Percentiles rank a stretch among this genome's conserved stretches.
Evolutionary conservation across 1,140 invertebrate genomes (phyloP).

Genomic region (Drosophila watanabei): DNA sequence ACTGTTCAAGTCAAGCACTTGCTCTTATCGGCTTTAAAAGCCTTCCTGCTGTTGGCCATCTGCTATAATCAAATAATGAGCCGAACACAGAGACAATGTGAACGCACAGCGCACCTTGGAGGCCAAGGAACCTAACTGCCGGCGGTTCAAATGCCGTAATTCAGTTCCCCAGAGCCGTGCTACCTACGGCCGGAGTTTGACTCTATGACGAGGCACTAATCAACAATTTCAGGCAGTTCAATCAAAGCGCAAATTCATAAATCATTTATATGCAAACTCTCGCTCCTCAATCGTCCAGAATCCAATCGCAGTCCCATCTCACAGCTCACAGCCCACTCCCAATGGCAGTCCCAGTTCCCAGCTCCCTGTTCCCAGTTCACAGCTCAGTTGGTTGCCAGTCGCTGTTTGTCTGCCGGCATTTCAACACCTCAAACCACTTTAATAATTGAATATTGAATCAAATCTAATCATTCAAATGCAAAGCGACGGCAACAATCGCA

Average conservation of each 20-base stretch:
- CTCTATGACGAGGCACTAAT: conserved; percentile 76
- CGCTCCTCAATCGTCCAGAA: conserved; percentile 19
- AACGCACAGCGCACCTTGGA: conserved; percentile 17
- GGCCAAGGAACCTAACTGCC: conserved; percentile 22
- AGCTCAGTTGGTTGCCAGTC: conserved; percentile 19
- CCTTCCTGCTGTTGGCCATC: conserved; percentile 10
- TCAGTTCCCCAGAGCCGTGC: conserved; percentile 68
- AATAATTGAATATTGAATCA: conserved; percentile 84
- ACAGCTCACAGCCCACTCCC: conserved; percentile 3
- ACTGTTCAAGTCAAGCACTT: not conserved
- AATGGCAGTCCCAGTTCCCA: conserved; percentile 5
- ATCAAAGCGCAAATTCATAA: conserved; percentile 81
- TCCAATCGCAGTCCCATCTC: conserved; percentile 14
- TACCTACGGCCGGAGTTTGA: conserved; percentile 32
- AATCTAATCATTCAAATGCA: conserved; percentile 84
- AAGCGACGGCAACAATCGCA: conserved; percentile 58
- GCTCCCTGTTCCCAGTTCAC: conserved; percentile 15
- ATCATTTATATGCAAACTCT: conserved; percentile 79
- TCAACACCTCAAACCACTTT: conserved; percentile 82
- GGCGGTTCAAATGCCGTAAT: conserved; percentile 53
- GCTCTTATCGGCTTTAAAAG: conserved; percentile 6
- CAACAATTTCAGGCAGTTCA: conserved; percentile 79
- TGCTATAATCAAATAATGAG: conserved; percentile 64
- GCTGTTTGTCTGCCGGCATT: conserved; percentile 66
- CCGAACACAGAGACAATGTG: conserved; percentile 28